These are phyloP conservation scores for Bothrops jararaca DNA, from an alignment of 2,113 vertebrate genomes.

Conservation along the genomic window DNA sequence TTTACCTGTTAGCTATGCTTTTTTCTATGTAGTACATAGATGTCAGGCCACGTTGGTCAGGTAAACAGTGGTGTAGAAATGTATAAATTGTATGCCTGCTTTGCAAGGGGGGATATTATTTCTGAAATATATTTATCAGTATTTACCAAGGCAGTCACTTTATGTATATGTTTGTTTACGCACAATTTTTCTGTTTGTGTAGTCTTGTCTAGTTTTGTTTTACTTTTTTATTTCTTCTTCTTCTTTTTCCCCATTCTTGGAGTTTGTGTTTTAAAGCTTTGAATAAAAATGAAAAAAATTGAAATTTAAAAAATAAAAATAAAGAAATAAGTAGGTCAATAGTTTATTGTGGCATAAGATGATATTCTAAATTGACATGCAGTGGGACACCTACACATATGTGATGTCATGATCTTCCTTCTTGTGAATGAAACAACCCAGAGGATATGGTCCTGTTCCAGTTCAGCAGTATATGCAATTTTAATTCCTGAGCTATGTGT, in stretches of 20 bases:
- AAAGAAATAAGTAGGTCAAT: background rate
- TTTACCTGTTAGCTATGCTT: background rate
- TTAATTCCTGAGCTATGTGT: background rate
- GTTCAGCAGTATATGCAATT: background rate
- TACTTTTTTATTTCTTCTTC: background rate
- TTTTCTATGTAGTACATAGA: background rate
- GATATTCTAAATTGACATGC: background rate
- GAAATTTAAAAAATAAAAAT: background rate
- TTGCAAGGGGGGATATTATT: background rate
- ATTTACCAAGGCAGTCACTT: background rate
- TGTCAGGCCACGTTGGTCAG: background rate
- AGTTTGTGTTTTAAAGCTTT: background rate
- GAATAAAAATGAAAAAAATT: background rate
- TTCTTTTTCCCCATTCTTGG: background rate
- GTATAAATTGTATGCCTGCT: background rate
- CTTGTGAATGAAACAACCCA: background rate
- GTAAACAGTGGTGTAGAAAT: background rate
- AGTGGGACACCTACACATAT: no score
- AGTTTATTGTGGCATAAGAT: background rate
- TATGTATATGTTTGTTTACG: background rate
- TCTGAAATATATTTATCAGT: background rate
- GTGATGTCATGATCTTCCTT: background rate
- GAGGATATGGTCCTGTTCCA: no score
- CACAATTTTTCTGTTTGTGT: background rate
- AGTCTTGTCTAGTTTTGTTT: background rate